Conservation (phyloP, 2,888 invertebrate genomes). For the Aethes cnicana region DNA sequence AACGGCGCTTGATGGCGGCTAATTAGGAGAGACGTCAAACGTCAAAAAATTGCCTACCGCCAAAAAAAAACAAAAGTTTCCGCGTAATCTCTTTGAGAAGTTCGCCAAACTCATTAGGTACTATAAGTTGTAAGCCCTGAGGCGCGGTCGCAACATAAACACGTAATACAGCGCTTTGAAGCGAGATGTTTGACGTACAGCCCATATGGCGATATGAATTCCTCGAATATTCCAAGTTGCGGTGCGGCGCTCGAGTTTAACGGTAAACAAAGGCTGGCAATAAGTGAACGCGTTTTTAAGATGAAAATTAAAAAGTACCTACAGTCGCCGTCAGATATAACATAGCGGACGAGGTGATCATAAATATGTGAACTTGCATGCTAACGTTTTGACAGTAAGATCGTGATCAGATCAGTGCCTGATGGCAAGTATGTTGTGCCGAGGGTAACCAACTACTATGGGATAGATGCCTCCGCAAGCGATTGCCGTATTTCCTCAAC, state of each 20-base stretch:
- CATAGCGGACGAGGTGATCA: too few species aligned
- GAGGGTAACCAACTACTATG: too few species aligned
- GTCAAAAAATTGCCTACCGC: constrained; percentile 22
- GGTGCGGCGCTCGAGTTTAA: constrained; percentile 1
- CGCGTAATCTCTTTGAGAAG: constrained; percentile 46
- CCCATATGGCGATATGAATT: constrained; percentile 22
- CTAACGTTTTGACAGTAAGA: too few species aligned
- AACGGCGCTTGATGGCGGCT: not conserved
- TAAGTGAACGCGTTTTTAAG: not conserved
- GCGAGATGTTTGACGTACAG: constrained; percentile 17
- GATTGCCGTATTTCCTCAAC: too few species aligned
- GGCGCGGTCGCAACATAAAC: constrained; percentile 44
- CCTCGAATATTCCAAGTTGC: constrained; percentile 1
- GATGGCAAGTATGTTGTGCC: too few species aligned
- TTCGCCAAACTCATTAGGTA: constrained; percentile 56
- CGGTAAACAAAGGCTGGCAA: constrained; percentile 12
- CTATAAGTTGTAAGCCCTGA: constrained; percentile 40
- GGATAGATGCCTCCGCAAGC: too few species aligned
- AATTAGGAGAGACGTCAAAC: constrained; percentile 12
- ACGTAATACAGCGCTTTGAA: constrained; percentile 26
- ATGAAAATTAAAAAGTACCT: too few species aligned
- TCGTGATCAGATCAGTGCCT: too few species aligned
- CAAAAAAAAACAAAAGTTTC: constrained; percentile 41
- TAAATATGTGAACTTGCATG: too few species aligned
- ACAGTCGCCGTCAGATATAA: too few species aligned